Base-by-base conservation (phyloP, 2,888 invertebrate genomes). In the Capitulum mitella region DNA sequence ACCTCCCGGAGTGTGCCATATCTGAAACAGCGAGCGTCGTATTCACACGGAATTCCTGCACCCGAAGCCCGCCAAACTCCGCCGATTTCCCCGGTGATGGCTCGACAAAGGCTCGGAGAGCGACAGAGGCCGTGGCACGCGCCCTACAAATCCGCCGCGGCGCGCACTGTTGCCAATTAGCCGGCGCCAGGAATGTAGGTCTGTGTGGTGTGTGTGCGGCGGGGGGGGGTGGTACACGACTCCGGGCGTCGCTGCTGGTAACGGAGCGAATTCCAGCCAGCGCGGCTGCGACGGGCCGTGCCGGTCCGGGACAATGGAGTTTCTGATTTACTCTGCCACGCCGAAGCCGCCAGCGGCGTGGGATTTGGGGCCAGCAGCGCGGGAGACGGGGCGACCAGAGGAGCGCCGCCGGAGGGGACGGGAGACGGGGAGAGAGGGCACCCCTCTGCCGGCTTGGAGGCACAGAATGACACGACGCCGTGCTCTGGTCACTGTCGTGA, bases 281-380 rank as follows among this genome's bases (percentile, higher is more conserved):
- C 2, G 64, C 64, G 19, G n/a, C 26, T 64, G 64, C 19, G 34
- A 14, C 64, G n/a, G 14, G 16, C 32, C 64, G 64, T 16, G 16
- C 14, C 64, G 14, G 3, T 34, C 64, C 32, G n/a, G 10, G 32
- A 32, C 64, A 64, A 32, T 64, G 34, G 5, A 32, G 3, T 5
- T n/a, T n/a, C 64, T 64, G 64, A 64, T 64, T 64, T 64, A 64
- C 64, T 32, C 64, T 58, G 29, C 58, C n/a, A 22, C 58, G 58
- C 58, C 29, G 12, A 22, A 58, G 2, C 8, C 22, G 51, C 51
- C 51, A 19, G 5, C n/a, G n/a, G n/a, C n/a, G n/a, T n/a, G n/a
- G n/a, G n/a, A n/a, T n/a, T n/a, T n/a, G n/a, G n/a, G n/a, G n/a
- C n/a, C n/a, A n/a, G n/a, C n/a, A n/a, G n/a, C n/a, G n/a, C n/a